Evolutionary conservation across 2,113 vertebrate genomes (phyloP), one percentile per base, ranked within the genome.

Genomic region (Clarias macrocephalus): DNA sequence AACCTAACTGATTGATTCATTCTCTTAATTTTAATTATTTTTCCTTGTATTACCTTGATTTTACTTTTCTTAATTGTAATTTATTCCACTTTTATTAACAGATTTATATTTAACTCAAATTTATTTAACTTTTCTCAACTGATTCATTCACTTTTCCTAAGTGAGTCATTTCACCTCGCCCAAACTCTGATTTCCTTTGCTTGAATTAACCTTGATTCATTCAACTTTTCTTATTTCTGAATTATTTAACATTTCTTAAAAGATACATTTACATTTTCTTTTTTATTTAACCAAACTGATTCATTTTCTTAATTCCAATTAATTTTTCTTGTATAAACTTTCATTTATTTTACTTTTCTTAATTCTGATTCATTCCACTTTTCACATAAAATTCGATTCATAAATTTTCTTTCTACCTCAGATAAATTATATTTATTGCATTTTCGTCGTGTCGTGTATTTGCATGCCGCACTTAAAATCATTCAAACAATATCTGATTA

Each of bases 401-500:
- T 8, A 59, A 59, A 37, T 37, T 18, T 59, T 59, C 10, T 59
- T 18, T 59, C 18, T 16, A 59, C 2, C 12, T 18, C 57, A 59
- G 57, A 13, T 16, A 11, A 3, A 59, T 59, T 59, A 16, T 19
- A 4, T 59, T 59, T 19, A 37, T 16, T 72, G 30, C 68, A 30
- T 48, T 72, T 60, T 81, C 33, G 79, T 37, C 10, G 9, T 37
- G 57, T 19, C 83, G 73, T 83, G 79, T 86, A 86, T 92, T 82
- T 81, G 89, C 91, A 92, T 91, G 93, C 89, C 48, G 83, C 84
- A 8, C 63, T 84, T 76, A 30, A 48, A 48, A 33, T 62, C 81
- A 60, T 92, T 85, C 57, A 19, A 87, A 89, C 82, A 37, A 86
- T 85, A 87, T 91, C 92, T 89, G 86, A 80, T 85, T 88, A 89